These are phyloP conservation scores for Yponomeuta cagnagella DNA, from an alignment of 2,888 invertebrate genomes.

Conservation along the genomic window DNA sequence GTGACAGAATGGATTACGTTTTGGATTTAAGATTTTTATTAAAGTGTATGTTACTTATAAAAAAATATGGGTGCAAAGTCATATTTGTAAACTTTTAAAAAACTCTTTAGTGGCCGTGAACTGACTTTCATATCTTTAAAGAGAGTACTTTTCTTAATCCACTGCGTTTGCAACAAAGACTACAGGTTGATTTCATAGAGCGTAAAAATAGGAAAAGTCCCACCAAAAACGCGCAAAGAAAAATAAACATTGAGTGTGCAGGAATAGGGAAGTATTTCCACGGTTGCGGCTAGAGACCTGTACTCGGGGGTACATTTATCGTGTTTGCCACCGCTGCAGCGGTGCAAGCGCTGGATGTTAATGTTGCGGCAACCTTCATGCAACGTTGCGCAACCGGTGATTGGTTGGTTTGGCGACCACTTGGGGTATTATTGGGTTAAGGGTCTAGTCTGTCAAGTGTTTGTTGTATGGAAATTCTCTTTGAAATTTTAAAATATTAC, in stretches of 20 bases:
- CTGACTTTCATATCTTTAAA: background rate
- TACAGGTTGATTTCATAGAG: constrained; percentile 7
- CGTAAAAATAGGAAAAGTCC: background rate
- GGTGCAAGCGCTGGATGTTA: background rate
- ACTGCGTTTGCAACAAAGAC: background rate
- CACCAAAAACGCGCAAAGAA: background rate
- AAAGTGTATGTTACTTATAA: too few species aligned
- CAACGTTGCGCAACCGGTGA: background rate
- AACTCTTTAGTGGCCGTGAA: too few species aligned
- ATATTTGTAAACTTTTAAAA: too few species aligned
- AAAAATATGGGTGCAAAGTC: too few species aligned
- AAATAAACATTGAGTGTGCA: background rate
- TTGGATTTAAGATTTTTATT: too few species aligned
- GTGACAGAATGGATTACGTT: too few species aligned
- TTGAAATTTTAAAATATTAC: too few species aligned
- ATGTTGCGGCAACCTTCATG: background rate
- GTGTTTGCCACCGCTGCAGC: background rate
- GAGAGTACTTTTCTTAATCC: background rate
- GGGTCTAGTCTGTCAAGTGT: too few species aligned
- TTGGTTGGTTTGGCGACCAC: background rate
- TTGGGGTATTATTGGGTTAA: too few species aligned
- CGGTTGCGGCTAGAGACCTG: background rate
- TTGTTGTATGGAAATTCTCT: too few species aligned
- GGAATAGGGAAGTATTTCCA: background rate
- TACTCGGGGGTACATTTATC: background rate